Base-by-base conservation (phyloP, 2,888 invertebrate species). In the Spisula solida region DNA sequence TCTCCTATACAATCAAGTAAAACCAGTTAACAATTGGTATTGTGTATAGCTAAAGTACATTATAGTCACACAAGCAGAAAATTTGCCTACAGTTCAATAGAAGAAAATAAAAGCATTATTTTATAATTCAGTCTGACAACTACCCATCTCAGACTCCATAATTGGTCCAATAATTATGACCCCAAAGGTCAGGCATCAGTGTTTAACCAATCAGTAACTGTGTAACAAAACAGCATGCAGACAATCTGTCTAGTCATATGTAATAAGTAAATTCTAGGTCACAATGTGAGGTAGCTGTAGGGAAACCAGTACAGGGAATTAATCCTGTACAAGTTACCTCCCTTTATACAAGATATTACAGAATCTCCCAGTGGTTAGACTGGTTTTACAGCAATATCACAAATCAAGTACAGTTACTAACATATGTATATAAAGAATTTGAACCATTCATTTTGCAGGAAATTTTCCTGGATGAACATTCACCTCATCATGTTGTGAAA, bases 191-290 rank as follows among this genome's bases (percentile, higher is more conserved):
- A 90, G 82, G 20, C 86, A 88, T 89, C 88, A 89, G 80, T 91
- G 87, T 85, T 85, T 75, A 84, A 88, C 93, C 93, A 93, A 93
- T 93, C 91, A 92, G 90, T 75, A 70, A 66, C 34, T 25, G 55
- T 81, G 88, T 93, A 89, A 93, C 93, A 93, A 83, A 84, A 70
- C 60, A 66, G 82, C 82, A 70, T 75, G 79, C 82, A 89, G 89
- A 90, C 91, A 91, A 89, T 92, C 92, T 92, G 92, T 93, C 92
- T 92, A 92, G 93, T 88, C 89, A 89, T 87, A 90, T 90, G 88
- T 92, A 85, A 88, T 88, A 83, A 85, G 80, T 79, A 56, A 87
- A 82, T 75, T 88, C 81, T 87, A 70, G 85, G 89, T 84, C 86
- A 89, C 18, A 48, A 5, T 60, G n/a, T 81, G 80, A 84, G 66